Conservation (phyloP, 2,888 invertebrate genomes). For the Xestobium rufovillosum region DNA sequence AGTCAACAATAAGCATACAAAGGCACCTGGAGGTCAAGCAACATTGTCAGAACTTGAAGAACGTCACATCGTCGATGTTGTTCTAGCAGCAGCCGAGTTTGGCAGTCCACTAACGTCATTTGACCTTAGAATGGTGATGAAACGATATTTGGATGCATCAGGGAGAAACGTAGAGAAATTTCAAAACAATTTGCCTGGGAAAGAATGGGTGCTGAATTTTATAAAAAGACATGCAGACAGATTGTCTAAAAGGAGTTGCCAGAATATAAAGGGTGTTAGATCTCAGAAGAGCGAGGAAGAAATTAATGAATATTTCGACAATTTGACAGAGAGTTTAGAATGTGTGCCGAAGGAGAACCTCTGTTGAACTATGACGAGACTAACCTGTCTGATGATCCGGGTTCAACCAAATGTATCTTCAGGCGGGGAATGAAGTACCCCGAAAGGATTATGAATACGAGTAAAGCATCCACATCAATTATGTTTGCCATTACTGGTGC, state of each 20-base stretch:
- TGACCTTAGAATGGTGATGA: constrained; percentile 13
- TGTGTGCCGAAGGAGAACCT: constrained; percentile 18
- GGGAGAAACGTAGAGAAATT: no score
- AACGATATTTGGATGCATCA: no score
- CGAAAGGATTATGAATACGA: constrained; percentile 26
- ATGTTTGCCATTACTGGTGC: constrained; percentile 29
- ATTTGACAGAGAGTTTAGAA: constrained; percentile 12
- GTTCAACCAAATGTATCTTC: constrained; percentile 20
- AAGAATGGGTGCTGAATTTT: no score
- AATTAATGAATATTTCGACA: constrained; percentile 15
- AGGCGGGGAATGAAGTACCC: constrained; percentile 26
- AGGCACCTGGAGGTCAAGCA: constrained; percentile 9
- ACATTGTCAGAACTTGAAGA: constrained; percentile 13
- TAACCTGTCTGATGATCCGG: constrained; percentile 32
- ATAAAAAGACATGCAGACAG: constrained; percentile 6
- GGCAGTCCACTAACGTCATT: constrained; percentile 6
- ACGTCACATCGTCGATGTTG: constrained; percentile 7
- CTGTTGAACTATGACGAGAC: constrained; percentile 26
- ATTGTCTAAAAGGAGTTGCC: constrained; percentile 12
- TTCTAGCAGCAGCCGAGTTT: constrained; percentile 10
- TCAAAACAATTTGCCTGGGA: no score
- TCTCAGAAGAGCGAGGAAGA: constrained; percentile 15
- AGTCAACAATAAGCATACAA: no score
- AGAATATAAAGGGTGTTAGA: constrained; percentile 18
- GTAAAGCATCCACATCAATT: constrained; percentile 27